phyloP scores from a whole-genome alignment of 1,140 invertebrate genomes.

The Callitettix versicolor region DNA sequence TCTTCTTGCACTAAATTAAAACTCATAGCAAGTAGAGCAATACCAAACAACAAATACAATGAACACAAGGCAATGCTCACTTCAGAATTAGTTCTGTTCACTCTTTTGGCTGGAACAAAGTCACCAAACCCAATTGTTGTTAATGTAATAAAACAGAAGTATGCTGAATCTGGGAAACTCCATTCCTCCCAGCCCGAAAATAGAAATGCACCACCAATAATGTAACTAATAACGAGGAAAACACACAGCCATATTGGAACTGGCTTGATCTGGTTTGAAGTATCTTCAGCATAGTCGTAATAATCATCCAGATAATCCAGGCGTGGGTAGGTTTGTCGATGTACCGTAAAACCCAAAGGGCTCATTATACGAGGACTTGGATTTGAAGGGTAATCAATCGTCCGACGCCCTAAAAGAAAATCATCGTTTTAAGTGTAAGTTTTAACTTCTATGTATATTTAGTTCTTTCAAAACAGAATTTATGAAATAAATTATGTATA shows the following conservation, averaged over 20 bases:
- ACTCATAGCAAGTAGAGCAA: conserved; percentile 94
- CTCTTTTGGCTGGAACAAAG: conserved; percentile 77
- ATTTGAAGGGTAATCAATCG: background rate
- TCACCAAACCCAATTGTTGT: conserved; percentile 94
- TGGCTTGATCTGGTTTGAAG: conserved; percentile 42
- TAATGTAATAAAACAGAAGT: conserved; percentile 92
- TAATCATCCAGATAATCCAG: conserved; percentile 40
- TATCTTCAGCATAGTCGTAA: conserved; percentile 26
- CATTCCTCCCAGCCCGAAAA: conserved; percentile 82
- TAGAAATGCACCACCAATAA: conserved; percentile 73
- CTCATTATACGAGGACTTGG: conserved; percentile 54
- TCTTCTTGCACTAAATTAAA: conserved; percentile 94
- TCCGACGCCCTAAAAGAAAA: no score
- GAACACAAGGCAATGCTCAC: conserved; percentile 84
- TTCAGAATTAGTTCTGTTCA: conserved; percentile 48
- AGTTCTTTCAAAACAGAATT: no score
- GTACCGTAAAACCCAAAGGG: conserved; percentile 51
- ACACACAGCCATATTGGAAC: conserved; percentile 88
- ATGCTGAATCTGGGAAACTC: conserved; percentile 81
- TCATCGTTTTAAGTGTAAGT: background rate
- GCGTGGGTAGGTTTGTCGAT: conserved; percentile 36
- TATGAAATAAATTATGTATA: no score
- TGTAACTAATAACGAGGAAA: conserved; percentile 78
- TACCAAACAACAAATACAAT: conserved; percentile 88
- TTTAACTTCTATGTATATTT: no score